Conservation (phyloP, 2,113 vertebrate species). For the Asarcornis scutulata region DNA sequence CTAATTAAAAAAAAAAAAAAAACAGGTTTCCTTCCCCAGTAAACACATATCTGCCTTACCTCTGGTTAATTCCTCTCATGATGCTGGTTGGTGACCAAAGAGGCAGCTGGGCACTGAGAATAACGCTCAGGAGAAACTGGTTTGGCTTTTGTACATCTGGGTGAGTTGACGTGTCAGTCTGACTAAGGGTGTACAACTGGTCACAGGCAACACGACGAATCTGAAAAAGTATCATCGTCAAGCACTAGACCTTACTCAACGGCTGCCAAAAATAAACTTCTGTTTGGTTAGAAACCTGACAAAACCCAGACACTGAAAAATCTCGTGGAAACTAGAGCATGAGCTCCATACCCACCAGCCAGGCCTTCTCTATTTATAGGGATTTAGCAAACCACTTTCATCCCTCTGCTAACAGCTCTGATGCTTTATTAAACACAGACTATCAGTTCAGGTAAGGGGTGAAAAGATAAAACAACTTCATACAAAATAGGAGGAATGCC, state of each 20-base stretch:
- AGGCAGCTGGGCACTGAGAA: slow-evolving; percentile 94
- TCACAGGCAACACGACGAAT: slow-evolving; percentile 97
- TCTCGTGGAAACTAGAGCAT: background rate
- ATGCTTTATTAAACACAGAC: background rate
- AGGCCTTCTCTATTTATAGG: background rate
- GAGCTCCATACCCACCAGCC: background rate
- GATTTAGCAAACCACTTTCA: background rate
- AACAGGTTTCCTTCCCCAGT: background rate
- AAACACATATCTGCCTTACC: slow-evolving; percentile 69
- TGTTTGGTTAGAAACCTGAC: background rate
- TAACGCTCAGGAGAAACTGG: slow-evolving; percentile 90
- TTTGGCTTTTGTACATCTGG: slow-evolving; percentile 95
- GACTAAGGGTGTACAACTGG: slow-evolving; percentile 96
- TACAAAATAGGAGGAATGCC: background rate
- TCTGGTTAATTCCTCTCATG: slow-evolving; percentile 98
- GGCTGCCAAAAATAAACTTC: background rate
- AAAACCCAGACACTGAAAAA: background rate
- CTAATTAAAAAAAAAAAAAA: background rate
- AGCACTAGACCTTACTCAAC: background rate
- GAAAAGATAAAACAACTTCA: background rate
- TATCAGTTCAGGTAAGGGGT: background rate
- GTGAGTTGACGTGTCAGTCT: slow-evolving; percentile 91
- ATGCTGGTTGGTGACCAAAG: slow-evolving; percentile 98
- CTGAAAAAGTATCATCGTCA: slow-evolving; percentile 68
- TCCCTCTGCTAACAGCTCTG: background rate